Base-by-base conservation (phyloP, 1,140 invertebrate genomes). In the Plutomurus gul region DNA sequence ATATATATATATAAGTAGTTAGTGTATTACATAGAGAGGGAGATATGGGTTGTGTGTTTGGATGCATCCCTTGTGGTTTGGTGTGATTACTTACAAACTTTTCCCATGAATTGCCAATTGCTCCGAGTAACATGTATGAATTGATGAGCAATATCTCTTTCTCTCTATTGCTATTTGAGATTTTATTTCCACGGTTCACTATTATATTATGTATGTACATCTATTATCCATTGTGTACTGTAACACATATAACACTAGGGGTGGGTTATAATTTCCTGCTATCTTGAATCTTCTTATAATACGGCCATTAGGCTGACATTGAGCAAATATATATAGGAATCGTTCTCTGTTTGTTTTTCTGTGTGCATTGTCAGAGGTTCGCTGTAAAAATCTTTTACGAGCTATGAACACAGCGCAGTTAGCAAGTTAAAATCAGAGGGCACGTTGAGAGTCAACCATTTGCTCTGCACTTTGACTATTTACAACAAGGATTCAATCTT, bases 321-420 rank as follows among this genome's bases (percentile, higher is more conserved):
- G 7, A 43, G 2, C 39, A 43, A 2, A 43, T 10, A 43, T 10
- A 2, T 2, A 2, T 10, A n/a, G n/a, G 39, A 43, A n/a, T 13
- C 10, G n/a, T 10, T 43, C n/a, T 18, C 22, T 27, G 25, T 22
- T 27, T 65, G 56, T 33, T 65, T 16, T 65, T n/a, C n/a, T n/a
- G n/a, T n/a, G n/a, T n/a, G n/a, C n/a, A n/a, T n/a, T n/a, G n/a
- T n/a, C n/a, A n/a, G n/a, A n/a, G n/a, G n/a, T n/a, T n/a, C n/a
- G 56, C 56, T n/a, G 22, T 65, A 65, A 65, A 65, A 65, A 65
- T 65, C 56, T 65, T 60, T 65, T 65, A 65, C 30, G 56, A 65
- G 56, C 56, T n/a, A 65, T 36, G 56, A 65, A 65, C 27, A 16
- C 30, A 36, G 20, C 20, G 25, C 47, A 3, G 20, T n/a, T n/a